Evolutionary conservation across 2,797 vertebrate species (phyloP).

Genomic region (Gobionotothen gibberifrons): DNA sequence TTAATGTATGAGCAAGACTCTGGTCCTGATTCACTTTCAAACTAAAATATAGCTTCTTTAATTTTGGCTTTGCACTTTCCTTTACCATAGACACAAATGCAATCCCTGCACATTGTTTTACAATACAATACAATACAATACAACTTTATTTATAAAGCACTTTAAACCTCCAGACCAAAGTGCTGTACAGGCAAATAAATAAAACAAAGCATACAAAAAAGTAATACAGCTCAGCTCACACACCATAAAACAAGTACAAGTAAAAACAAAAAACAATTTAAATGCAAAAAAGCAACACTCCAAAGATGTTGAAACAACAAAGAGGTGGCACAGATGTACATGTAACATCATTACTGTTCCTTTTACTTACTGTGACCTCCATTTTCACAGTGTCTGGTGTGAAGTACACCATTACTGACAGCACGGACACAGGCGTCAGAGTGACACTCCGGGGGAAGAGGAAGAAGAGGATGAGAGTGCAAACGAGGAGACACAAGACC

Average conservation of each 20-base stretch:
- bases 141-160: too few species aligned
- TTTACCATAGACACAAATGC: not conserved
- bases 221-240: too few species aligned
- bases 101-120: not conserved
- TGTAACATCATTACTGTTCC: not conserved
- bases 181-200: too few species aligned
- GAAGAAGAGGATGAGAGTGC: constrained; percentile 87
- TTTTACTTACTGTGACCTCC: constrained; percentile 83
- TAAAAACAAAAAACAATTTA: too few species aligned
- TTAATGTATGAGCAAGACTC: too few species aligned
- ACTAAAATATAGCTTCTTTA: not conserved
- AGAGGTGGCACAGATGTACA: not conserved
- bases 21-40: not conserved
- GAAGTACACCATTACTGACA: constrained; percentile 83
- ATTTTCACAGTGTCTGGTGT: constrained; percentile 66
- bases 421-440: constrained; percentile 83
- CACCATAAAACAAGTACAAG: too few species aligned
- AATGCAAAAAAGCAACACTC: too few species aligned
- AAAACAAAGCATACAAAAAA: too few species aligned
- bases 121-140: too few species aligned
- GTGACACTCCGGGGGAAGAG: constrained; percentile 88
- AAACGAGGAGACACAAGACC: constrained; percentile 81
- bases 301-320: too few species aligned
- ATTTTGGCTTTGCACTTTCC: not conserved
- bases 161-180: too few species aligned